Percentiles rank a stretch among this genome's conserved stretches.
phyloP scores from a whole-genome alignment of 2,888 invertebrate species.

The Chloroclystis v-ata region DNA sequence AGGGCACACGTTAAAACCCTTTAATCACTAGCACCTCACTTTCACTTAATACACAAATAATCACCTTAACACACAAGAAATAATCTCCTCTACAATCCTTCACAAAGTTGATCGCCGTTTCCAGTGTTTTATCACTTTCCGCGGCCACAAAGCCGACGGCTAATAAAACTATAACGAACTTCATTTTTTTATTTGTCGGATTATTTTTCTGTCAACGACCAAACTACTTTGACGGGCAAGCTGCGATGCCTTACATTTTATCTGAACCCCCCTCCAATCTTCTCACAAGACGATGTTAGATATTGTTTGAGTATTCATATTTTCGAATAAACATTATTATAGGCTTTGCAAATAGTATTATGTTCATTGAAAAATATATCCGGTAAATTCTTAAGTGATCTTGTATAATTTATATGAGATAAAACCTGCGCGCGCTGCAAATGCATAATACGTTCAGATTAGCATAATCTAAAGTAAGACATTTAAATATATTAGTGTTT shows the following conservation, averaged over 20 bases:
- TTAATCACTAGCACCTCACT: slow-evolving; percentile 48
- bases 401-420: too few relatives aligned
- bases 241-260: slow-evolving; percentile 66
- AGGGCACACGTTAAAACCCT: slow-evolving; percentile 5
- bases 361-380: too few relatives aligned
- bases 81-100: slow-evolving; percentile 84
- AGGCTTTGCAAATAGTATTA: background rate
- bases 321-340: slow-evolving; percentile 16
- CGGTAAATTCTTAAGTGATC: too few relatives aligned
- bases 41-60: slow-evolving; percentile 52
- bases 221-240: slow-evolving; percentile 62
- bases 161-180: slow-evolving; percentile 51
- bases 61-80: slow-evolving; percentile 85
- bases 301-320: slow-evolving; percentile 42
- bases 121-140: slow-evolving; percentile 75
- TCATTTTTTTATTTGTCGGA: slow-evolving; percentile 49
- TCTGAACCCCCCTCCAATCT: slow-evolving; percentile 63
- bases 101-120: slow-evolving; percentile 82
- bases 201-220: slow-evolving; percentile 48
- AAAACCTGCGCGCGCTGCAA: too few relatives aligned
- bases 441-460: background rate
- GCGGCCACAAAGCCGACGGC: slow-evolving; percentile 62
- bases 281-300: slow-evolving; percentile 58
- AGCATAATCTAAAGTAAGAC: background rate
- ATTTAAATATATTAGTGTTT: background rate